Evolutionary conservation across 2,113 vertebrate genomes (phyloP), one percentile per base, ranked within the genome.

Genomic region (Silurus glanis): DNA sequence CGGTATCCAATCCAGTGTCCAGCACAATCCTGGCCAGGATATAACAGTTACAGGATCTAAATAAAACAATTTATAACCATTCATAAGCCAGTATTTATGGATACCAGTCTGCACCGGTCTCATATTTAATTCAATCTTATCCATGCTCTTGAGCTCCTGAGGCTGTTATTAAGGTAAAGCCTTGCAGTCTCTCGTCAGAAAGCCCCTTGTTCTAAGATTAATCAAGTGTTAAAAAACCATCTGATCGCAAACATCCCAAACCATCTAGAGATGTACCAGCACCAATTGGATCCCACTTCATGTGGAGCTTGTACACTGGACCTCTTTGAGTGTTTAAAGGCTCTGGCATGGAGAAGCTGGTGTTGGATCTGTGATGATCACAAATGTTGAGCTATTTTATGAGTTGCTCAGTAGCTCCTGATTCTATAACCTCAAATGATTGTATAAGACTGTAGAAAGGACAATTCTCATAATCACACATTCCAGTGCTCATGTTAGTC

Each of bases 151-250:
- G 9, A 10, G 61, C 47, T n/a, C 37, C 80, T 25, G 9, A 10
- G 25, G 17, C 47, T 61, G 10, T 47, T 80, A 23, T 59, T 45
- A 80, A 61, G 56, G 28, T 80, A 59, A 37, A 80, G 25, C 7
- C 4, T 55, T 59, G 17, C 14, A 59, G 45, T 82, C 61, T 82
- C 45, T 66, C 61, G 16, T 66, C 61, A 66, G 13, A 66, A 66
- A 61, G 47, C 45, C 45, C 3, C 45, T 51, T 74, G 37, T 59
- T 75, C 21, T 37, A 49, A 12, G 55, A 47, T 59, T 49, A 74
- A 84, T 55, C 66, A 83, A 83, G 67, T 72, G 66, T 72, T 72
- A 21, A 83, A 84, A 8, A 47, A 72, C 69, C 66, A 71, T 4
- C 64, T 58, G 64, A 69, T 83, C 51, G 2, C 1, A 37, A 37